Conservation (phyloP, 1,140 invertebrate species). For the Tetramorium alpestre region DNA sequence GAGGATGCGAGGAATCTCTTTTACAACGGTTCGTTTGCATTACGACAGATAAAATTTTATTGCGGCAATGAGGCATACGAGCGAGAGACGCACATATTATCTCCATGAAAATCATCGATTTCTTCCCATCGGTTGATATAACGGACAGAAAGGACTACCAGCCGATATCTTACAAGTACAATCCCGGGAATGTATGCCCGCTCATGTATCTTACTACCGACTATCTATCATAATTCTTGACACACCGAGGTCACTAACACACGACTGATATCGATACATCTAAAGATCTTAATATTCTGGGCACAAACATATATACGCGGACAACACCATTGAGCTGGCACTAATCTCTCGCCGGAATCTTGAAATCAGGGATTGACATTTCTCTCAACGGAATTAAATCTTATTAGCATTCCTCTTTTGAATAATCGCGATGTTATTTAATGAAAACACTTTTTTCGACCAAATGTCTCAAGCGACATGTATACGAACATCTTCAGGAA, state of each 20-base stretch:
- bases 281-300: not conserved
- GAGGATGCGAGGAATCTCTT: not conserved
- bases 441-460: not conserved
- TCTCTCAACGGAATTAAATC: not conserved
- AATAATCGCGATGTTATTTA: not conserved
- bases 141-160: slow-evolving; percentile 1
- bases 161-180: slow-evolving; percentile 44
- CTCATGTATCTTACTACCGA: slow-evolving; percentile 9
- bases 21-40: slow-evolving; percentile 32
- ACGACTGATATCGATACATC: not conserved
- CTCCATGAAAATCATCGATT: slow-evolving; percentile 28
- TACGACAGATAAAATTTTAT: slow-evolving; percentile 40
- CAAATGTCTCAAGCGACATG: not conserved
- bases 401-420: not conserved
- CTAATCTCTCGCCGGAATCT: not conserved
- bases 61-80: slow-evolving; percentile 34
- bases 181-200: slow-evolving; percentile 46
- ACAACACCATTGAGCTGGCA: not conserved
- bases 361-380: not conserved
- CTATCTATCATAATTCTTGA: slow-evolving; percentile 66
- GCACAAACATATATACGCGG: not conserved
- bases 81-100: slow-evolving; percentile 13
- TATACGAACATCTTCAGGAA: not conserved
- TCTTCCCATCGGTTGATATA: slow-evolving; percentile 14
- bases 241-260: slow-evolving; percentile 40